Percentiles rank a stretch among this genome's conserved stretches.
Evolutionary conservation across 2,113 vertebrate genomes (phyloP).

Genomic region (Nerophis lumbriciformis): DNA sequence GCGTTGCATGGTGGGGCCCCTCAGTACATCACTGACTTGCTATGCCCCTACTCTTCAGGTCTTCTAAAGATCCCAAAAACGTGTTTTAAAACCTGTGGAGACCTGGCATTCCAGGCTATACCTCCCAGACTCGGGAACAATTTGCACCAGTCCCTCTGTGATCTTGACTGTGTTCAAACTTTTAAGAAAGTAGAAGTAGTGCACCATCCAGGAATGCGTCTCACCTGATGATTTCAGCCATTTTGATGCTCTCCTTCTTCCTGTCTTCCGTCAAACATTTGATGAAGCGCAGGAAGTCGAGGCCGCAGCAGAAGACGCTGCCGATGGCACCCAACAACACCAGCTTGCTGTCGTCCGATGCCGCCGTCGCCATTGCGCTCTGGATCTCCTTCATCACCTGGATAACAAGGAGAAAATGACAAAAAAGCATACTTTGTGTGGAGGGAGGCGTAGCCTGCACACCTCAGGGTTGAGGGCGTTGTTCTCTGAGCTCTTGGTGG

Average conservation of each 20-base stretch:
- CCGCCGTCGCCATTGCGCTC: slow-evolving; percentile 91
- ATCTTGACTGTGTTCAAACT: too few relatives aligned
- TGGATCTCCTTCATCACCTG: slow-evolving; percentile 99
- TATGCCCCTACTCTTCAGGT: too few relatives aligned
- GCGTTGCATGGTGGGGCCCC: too few relatives aligned
- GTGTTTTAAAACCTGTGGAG: too few relatives aligned
- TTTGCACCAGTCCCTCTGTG: too few relatives aligned
- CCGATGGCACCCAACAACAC: slow-evolving; percentile 90
- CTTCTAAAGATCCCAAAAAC: too few relatives aligned
- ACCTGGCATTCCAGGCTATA: too few relatives aligned
- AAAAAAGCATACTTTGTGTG: too few relatives aligned
- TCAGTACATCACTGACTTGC: too few relatives aligned
- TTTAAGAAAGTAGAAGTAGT: too few relatives aligned
- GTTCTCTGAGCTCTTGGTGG: slow-evolving; percentile 94
- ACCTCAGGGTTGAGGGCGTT: slow-evolving; percentile 94
- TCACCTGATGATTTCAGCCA: slow-evolving; percentile 96
- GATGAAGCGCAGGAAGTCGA: slow-evolving; percentile 96
- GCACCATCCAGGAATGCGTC: not conserved
- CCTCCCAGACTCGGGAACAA: too few relatives aligned
- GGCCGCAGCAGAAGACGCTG: slow-evolving; percentile 89
- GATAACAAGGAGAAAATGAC: not conserved
- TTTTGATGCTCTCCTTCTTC: slow-evolving; percentile 94
- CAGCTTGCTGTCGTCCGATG: slow-evolving; percentile 94
- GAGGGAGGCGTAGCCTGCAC: slow-evolving; percentile 14
- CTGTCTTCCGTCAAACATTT: slow-evolving; percentile 90